Percentiles rank a stretch among this genome's conserved stretches.
These are phyloP conservation scores for Glomeris maerens DNA, from an alignment of 1,140 invertebrate species.

Conservation along the genomic window DNA sequence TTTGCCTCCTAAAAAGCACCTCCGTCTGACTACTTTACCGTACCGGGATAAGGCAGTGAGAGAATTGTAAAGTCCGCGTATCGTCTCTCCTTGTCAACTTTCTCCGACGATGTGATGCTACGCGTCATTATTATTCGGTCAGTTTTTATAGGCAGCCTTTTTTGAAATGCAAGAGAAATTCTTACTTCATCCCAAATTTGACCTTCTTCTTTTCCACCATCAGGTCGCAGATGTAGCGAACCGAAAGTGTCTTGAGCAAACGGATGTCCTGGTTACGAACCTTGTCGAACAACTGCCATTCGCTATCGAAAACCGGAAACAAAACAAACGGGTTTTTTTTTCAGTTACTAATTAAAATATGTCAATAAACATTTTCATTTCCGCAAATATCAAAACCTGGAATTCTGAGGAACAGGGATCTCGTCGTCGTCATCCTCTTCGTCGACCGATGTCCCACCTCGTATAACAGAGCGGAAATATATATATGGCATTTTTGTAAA, in stretches of 20 bases:
- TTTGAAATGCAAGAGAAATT: slow-evolving; percentile 13
- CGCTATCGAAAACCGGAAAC: slow-evolving; percentile 30
- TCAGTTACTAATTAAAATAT: no score
- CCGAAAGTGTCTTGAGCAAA: slow-evolving; percentile 52
- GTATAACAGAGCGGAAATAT: no score
- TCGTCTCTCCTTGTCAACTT: slow-evolving; percentile 64
- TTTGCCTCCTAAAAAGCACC: no score
- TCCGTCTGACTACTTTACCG: no score
- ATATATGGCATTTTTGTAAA: no score
- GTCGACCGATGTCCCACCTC: no score
- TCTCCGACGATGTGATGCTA: slow-evolving; percentile 74
- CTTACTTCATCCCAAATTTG: slow-evolving; percentile 69
- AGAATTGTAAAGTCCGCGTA: slow-evolving; percentile 61
- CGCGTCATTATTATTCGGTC: background rate
- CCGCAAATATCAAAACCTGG: no score
- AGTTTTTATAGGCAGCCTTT: background rate
- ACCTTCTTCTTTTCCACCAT: slow-evolving; percentile 83
- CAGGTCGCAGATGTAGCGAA: slow-evolving; percentile 63
- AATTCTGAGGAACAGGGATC: no score
- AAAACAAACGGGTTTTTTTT: no score
- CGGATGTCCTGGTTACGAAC: slow-evolving; percentile 57
- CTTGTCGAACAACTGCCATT: slow-evolving; percentile 47
- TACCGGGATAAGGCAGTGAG: slow-evolving; percentile 58
- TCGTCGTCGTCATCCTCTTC: no score
- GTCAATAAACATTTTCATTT: no score